Evolutionary conservation across 2,113 vertebrate species (phyloP), one percentile per base, ranked within the genome.

Genomic region (Misgurnus anguillicaudatus): DNA sequence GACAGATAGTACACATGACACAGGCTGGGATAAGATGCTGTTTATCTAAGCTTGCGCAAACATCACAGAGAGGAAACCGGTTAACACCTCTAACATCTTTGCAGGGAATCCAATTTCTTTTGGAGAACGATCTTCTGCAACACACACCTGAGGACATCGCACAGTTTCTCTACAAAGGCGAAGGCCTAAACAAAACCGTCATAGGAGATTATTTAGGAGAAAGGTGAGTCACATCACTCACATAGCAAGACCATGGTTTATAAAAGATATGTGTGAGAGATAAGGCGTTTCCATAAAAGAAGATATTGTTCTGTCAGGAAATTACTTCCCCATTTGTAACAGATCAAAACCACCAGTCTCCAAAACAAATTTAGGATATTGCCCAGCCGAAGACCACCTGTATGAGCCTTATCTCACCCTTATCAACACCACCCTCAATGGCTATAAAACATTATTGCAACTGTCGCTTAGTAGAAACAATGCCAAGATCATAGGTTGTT

Each of bases 201-300:
- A 99, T 99, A 9, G 98, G 98, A 77, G 97, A 99, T 93, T 99
- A 99, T 89, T 93, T 99, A 72, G 97, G 98, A 19, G 97, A 99
- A 90, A 94, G 97, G 98, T 97, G 90, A 91, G 90, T 66, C 58
- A 47, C 77, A 79, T 67, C 24, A 61, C 42, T 45, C 57, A 21
- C 63, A 57, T 39, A 62, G 75, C 77, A 79, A 79, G 76, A 82
- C 24, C 16, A 14, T 39, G 79, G 24, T 81, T 81, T 66, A 31
- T 31, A 47, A 24, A 21, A 75, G 78, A 87, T 88, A 84, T 85
- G 84, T 78, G 45, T 51, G 72, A 73, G 66, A 84, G 81, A 80
- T 87, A 87, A 86, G 51, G 70, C 57, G 3, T n/a, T 66, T 71
- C 38, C 55, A 17, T 77, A 58, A 67, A 74, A 70, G 47, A 64